Base-by-base conservation (phyloP, 2,888 invertebrate species). In the Hydrotaea diabolus region DNA sequence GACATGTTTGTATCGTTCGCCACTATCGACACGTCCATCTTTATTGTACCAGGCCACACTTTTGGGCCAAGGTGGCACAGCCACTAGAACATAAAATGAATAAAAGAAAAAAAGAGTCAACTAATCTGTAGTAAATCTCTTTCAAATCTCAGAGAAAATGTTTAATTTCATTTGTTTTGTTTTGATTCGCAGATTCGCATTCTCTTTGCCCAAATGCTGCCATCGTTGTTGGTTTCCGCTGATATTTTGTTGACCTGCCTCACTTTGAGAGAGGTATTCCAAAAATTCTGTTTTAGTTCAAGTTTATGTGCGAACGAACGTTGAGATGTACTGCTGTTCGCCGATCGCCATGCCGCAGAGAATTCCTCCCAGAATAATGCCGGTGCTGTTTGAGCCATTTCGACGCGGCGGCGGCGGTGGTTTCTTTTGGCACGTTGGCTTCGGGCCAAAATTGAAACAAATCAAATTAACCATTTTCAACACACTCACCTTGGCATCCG, bases 21-120 rank as follows among this genome's bases (percentile, higher is more conserved):
- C 93, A 0, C 95, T 93, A 69, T 96, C 95, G 55, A 97, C 94
- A 53, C 95, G 94, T 1, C 97, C 96, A 88, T 95, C 96, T 87
- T 97, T 96, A 90, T 97, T 97, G 93, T 95, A 96, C 98, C 98
- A 98, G 23, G 94, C 94, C 13, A 98, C 95, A 77, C 94, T 94
- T 87, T 95, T 95, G 0, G 97, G 97, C 96, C 97, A 97, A 5
- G 97, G 97, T 57, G 97, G 97, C 82, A 96, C 96, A 88, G 95
- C 95, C 85, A 97, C 95, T 95, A 86, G 36, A 77, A 39, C 39
- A 11, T 1, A 31, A 36, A 72, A 55, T 13, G 53, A 36, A 13
- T 43, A 75, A 71, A 11, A 36, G 39, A 69, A 31, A 2, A 49
- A 69, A 4, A 39, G 13, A 13, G 31, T 31, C 31, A 31, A 31